Percentiles rank a stretch among this genome's conserved stretches.
phyloP scores from a whole-genome alignment of 1,140 invertebrate genomes.

The Drosophila mojavensis region DNA sequence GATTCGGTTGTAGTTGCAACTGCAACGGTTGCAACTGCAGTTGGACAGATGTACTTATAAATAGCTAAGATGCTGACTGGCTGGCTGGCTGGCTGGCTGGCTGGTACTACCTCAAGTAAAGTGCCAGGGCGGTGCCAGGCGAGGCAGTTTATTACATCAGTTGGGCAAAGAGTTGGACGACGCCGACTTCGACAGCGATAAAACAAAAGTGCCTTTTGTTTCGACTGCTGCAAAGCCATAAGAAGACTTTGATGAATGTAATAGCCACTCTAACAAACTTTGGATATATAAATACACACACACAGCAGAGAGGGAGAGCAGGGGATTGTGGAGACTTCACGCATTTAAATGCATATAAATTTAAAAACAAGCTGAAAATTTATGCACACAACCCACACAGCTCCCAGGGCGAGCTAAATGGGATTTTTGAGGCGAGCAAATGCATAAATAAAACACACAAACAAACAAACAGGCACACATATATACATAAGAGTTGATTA shows the following conservation, averaged over 20 bases:
- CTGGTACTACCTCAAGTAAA: slow-evolving; percentile 25
- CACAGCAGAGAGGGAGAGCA: neutral
- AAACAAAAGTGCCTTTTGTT: slow-evolving; percentile 35
- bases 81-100: no score
- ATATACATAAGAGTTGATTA: slow-evolving; percentile 18
- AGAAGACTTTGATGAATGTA: slow-evolving; percentile 43
- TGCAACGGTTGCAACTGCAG: slow-evolving; percentile 2
- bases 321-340: neutral
- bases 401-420: slow-evolving; percentile 17
- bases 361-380: slow-evolving; percentile 34
- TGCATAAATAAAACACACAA: slow-evolving; percentile 5
- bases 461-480: neutral
- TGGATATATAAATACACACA: slow-evolving; percentile 8
- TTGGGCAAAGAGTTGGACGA: slow-evolving; percentile 30
- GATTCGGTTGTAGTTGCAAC: neutral
- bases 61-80: slow-evolving; percentile 28
- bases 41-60: slow-evolving; percentile 38
- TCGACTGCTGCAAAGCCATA: neutral
- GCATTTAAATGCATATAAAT: slow-evolving; percentile 41
- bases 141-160: slow-evolving; percentile 50
- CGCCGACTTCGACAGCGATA: slow-evolving; percentile 25
- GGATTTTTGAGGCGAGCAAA: slow-evolving; percentile 1
- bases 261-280: slow-evolving; percentile 17
- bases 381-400: slow-evolving; percentile 34
- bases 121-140: neutral